Conservation (phyloP, 2,888 invertebrate genomes). For the Pseudococcus viburni region DNA sequence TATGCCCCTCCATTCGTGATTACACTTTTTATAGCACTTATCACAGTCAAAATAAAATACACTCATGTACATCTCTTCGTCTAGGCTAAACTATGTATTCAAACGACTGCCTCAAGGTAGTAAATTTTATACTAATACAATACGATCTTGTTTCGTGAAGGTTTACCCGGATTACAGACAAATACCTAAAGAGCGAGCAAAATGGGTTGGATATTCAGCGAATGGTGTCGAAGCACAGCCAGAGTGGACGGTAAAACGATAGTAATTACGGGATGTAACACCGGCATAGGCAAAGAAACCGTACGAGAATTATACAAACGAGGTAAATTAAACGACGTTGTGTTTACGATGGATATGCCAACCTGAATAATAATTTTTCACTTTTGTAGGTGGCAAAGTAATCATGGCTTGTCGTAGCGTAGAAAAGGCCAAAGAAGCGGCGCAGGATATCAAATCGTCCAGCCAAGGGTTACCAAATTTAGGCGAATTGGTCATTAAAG, state of each 20-base stretch:
- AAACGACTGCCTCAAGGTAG: too few relatives aligned
- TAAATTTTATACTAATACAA: too few relatives aligned
- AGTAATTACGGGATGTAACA: slow-evolving; percentile 71
- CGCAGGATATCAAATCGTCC: slow-evolving; percentile 73
- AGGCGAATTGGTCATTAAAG: slow-evolving; percentile 72
- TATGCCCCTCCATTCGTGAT: too few relatives aligned
- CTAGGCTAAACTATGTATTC: too few relatives aligned
- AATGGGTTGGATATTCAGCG: slow-evolving; percentile 64
- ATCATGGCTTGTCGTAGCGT: slow-evolving; percentile 76
- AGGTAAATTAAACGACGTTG: slow-evolving; percentile 70
- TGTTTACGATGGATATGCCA: too few relatives aligned
- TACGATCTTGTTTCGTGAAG: too few relatives aligned
- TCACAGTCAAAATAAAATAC: too few relatives aligned
- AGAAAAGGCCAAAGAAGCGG: slow-evolving; percentile 75
- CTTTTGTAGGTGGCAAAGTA: slow-evolving; percentile 73
- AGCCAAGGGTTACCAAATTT: slow-evolving; percentile 70
- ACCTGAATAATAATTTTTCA: too few relatives aligned
- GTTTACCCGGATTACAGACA: too few relatives aligned
- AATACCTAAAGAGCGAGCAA: not conserved
- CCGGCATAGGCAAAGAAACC: slow-evolving; percentile 72
- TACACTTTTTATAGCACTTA: too few relatives aligned
- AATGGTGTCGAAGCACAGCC: slow-evolving; percentile 68
- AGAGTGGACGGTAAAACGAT: slow-evolving; percentile 73
- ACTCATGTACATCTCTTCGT: too few relatives aligned
- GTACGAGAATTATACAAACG: slow-evolving; percentile 72